Evolutionary conservation across 2,888 invertebrate genomes (phyloP).

Genomic region (Matsumyia berberina): DNA sequence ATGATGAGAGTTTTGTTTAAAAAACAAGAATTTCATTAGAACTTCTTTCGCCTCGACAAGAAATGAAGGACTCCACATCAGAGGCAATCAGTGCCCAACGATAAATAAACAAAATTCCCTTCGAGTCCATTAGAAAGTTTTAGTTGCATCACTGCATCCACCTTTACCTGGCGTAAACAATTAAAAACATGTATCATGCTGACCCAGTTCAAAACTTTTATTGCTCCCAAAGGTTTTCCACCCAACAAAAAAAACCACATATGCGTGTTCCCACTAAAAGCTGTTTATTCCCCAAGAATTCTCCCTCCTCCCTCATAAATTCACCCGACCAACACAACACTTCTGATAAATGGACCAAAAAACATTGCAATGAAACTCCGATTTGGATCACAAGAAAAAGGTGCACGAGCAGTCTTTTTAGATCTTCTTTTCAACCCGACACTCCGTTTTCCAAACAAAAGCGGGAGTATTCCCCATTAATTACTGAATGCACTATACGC

Average conservation of each 20-base stretch:
- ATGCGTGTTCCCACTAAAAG: constrained; percentile 8
- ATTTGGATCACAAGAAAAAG: constrained; percentile 18
- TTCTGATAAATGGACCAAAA: constrained; percentile 54
- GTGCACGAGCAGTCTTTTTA: constrained; percentile 25
- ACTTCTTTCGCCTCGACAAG: too few species aligned
- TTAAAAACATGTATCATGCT: too few species aligned
- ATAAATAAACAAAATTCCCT: not conserved
- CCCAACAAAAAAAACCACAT: not conserved
- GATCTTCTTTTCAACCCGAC: constrained; percentile 16
- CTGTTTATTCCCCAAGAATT: constrained; percentile 26
- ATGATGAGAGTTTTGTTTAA: too few species aligned
- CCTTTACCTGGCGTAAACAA: constrained; percentile 22
- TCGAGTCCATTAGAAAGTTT: not conserved
- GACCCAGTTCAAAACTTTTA: constrained; percentile 35
- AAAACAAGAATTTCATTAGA: too few species aligned
- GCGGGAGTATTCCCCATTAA: constrained; percentile 50
- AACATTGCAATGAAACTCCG: constrained; percentile 33
- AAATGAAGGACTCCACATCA: too few species aligned
- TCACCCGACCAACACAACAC: constrained; percentile 23
- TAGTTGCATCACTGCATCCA: constrained; percentile 15
- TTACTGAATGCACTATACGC: constrained; percentile 38
- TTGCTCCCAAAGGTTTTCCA: constrained; percentile 21
- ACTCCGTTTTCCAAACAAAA: constrained; percentile 12
- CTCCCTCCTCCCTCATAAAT: not conserved
- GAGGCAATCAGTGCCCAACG: not conserved